Evolutionary conservation across 2,797 vertebrate genomes (phyloP).

Genomic region (Champsocephalus esox): DNA sequence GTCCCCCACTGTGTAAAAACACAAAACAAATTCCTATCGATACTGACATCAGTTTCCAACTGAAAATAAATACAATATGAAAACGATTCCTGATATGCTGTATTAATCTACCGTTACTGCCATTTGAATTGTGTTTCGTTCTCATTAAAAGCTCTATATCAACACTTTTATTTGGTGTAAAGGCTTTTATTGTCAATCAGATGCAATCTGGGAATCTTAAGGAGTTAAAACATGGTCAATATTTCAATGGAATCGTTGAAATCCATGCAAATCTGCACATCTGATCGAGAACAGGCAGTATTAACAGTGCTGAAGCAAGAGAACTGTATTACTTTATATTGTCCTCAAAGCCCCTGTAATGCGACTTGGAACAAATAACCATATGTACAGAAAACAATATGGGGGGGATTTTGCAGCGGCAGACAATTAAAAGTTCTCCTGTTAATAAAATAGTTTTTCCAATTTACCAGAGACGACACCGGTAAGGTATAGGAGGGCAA

Average conservation of each 20-base stretch:
- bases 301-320: too few relatives aligned
- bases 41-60: not conserved
- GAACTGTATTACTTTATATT: too few relatives aligned
- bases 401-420: not conserved
- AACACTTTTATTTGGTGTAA: not conserved
- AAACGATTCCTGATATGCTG: not conserved
- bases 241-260: too few relatives aligned
- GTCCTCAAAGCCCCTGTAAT: too few relatives aligned
- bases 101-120: not conserved
- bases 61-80: not conserved
- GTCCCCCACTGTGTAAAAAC: not conserved
- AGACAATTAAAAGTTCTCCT: not conserved
- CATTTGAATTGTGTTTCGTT: not conserved
- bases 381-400: too few relatives aligned
- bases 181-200: too few relatives aligned
- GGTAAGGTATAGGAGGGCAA: rapidly evolving
- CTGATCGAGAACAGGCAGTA: too few relatives aligned
- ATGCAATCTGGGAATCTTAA: too few relatives aligned
- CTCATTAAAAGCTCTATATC: not conserved
- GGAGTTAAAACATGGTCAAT: too few relatives aligned
- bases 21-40: not conserved
- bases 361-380: too few relatives aligned
- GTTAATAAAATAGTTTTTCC: too few relatives aligned
- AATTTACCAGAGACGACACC: not conserved
- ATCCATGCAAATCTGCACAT: too few relatives aligned